Evolutionary conservation across 2,888 invertebrate species (phyloP).

Genomic region (Xanthia icteritia): DNA sequence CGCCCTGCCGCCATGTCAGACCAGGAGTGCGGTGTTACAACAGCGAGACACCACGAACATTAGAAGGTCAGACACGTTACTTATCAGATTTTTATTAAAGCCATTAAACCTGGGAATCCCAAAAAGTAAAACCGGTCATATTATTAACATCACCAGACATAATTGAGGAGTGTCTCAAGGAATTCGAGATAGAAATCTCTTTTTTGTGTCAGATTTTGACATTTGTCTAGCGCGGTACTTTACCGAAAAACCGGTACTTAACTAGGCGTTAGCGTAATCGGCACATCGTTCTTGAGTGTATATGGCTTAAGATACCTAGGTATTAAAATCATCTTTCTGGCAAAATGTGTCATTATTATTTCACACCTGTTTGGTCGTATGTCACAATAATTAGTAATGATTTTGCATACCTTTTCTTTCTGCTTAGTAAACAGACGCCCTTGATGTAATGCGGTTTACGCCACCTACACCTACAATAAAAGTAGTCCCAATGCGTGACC

Average conservation of each 20-base stretch:
- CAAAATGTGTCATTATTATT: not conserved
- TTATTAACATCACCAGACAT: too few species aligned
- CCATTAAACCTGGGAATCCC: conserved; percentile 16
- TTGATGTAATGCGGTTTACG: not conserved
- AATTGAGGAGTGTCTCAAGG: not conserved
- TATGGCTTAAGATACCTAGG: not conserved
- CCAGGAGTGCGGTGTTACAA: too few species aligned
- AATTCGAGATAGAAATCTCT: not conserved
- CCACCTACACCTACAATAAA: not conserved
- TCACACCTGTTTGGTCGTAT: not conserved
- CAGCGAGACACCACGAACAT: too few species aligned
- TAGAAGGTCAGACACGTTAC: not conserved
- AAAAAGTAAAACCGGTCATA: not conserved
- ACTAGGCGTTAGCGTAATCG: not conserved
- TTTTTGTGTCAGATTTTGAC: not conserved
- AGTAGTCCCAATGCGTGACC: not conserved
- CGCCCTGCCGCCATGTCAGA: too few species aligned
- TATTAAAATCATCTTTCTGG: not conserved
- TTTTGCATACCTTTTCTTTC: not conserved
- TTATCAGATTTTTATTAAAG: not conserved
- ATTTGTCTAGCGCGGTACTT: not conserved
- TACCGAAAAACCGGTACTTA: not conserved
- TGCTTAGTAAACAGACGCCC: not conserved
- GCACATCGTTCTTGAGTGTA: not conserved
- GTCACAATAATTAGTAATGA: not conserved